Evolutionary conservation across 2,113 vertebrate genomes (phyloP), one percentile per base, ranked within the genome.

Genomic region (Pseudorhombus dupliciocellatus): DNA sequence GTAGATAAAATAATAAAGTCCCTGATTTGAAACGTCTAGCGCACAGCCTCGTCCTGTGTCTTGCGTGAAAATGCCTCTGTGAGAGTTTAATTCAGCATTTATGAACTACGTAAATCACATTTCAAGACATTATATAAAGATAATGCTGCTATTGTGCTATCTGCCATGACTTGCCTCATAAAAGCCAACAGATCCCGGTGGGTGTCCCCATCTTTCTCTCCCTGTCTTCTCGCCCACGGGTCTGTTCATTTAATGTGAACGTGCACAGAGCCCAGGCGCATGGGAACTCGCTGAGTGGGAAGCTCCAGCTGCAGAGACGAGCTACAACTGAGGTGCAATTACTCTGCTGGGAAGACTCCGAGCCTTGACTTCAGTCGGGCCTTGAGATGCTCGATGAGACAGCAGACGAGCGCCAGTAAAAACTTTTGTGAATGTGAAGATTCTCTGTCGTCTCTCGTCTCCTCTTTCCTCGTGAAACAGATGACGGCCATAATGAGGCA

Each of bases 351-450:
- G 51, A 66, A 54, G 56, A 70, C 44, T 69, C 71, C 37, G 69
- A 65, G 62, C 62, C 44, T 59, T 62, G 52, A 81, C 60, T 72
- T 76, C 76, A 75, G 50, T 83, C 77, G 70, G 64, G 44, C 73
- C 46, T 66, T 20, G 59, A 66, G 52, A 79, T 60, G 52, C 77
- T 69, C 77, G 73, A 88, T 66, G 66, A 75, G 66, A 87, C 85
- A 84, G 90, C 84, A 87, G 90, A 89, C 70, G 70, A 58, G 28
- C 30, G 68, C 80, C 77, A 71, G 67, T 70, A 58, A 54, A 80
- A 80, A 52, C 37, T 42, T 63, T 57, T 77, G 52, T 63, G 69
- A 79, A 81, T 26, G 77, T 69, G 73, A 79, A 77, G 68, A 80
- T 68, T 81, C 70, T 80, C 26, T 66, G 55, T 55, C 72, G 56